Percentiles rank a stretch among this genome's conserved stretches.
Conservation (phyloP, 2,113 vertebrate species). For the Agapornis roseicollis region DNA sequence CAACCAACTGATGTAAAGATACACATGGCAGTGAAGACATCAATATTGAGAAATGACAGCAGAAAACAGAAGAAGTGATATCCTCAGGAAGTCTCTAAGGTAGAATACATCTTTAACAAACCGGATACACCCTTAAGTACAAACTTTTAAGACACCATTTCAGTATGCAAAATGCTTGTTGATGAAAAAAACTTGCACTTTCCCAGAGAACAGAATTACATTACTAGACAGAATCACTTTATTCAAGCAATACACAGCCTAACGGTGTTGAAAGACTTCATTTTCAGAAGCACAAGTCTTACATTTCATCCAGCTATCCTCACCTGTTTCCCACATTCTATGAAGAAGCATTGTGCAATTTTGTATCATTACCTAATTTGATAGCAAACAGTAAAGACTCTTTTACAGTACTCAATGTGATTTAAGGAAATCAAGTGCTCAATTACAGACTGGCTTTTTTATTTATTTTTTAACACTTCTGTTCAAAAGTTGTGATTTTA, state of each 20-base stretch:
- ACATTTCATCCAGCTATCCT: neutral
- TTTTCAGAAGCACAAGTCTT: neutral
- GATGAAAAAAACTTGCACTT: neutral
- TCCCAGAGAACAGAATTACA: neutral
- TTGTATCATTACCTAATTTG: neutral
- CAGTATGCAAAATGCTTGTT: neutral
- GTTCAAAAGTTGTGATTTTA: neutral
- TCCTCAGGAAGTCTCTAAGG: slow-evolving; percentile 58
- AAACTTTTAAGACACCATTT: neutral
- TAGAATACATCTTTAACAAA: slow-evolving; percentile 63
- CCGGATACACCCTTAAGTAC: slow-evolving; percentile 52
- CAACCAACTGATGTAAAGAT: neutral
- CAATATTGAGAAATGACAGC: neutral
- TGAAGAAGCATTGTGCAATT: neutral
- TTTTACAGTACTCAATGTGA: neutral
- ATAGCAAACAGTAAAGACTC: neutral
- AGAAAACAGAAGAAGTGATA: slow-evolving; percentile 53
- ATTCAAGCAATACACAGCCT: neutral
- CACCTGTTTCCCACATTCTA: neutral
- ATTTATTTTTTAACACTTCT: neutral
- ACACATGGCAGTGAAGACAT: neutral
- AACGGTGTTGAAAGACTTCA: neutral
- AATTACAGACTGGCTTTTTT: neutral
- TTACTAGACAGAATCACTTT: neutral
- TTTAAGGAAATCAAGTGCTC: neutral